Evolutionary conservation across 1,140 invertebrate species (phyloP), one percentile per base, ranked within the genome.

Genomic region (Bombus fervidus): DNA sequence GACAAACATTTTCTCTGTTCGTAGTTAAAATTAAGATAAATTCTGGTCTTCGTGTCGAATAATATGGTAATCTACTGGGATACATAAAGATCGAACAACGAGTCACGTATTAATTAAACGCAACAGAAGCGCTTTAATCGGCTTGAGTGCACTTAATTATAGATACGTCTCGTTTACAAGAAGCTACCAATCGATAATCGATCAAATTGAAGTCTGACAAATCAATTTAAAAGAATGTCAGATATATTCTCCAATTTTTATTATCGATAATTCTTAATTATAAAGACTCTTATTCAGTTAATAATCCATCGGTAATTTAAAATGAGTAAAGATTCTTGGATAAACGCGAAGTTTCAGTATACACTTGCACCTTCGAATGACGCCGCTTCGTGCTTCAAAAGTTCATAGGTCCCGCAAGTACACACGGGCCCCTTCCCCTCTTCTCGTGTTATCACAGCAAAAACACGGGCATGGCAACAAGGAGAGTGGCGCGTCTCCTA

Each of bases 391-490:
- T 57, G 41, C 6, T 34, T 18, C 37, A 53, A 81, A 88, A 53
- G 53, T 64, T 88, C 59, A 37, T 69, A 57, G 68, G 53, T 84
- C 47, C 75, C 5, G n/a, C 47, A 62, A 79, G 39, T 69, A 31
- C 34, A 18, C 39, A 22, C 39, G 15, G 69, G 57, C 13, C 82
- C 34, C 62, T 62, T 64, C 39, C 41, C 37, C 74, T 68, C 28
- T 13, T 37, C 39, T 34, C 47, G 34, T 34, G 57, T 57, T 57
- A 85, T 68, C 72, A 39, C n/a, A 72, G 39, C 41, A 81, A 87
- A 72, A 86, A 89, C 59, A 83, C 76, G 85, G 85, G 77, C 88
- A 89, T 89, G 87, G 88, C 87, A 89, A 89, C 87, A 86, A 81
- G 87, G 76, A 77, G 68, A 86, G 66, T 69, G 72, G 83, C 69